These are phyloP conservation scores for Cacajao melanocephalus DNA, from an alignment of 2,797 vertebrate species.

Conservation along the genomic window DNA sequence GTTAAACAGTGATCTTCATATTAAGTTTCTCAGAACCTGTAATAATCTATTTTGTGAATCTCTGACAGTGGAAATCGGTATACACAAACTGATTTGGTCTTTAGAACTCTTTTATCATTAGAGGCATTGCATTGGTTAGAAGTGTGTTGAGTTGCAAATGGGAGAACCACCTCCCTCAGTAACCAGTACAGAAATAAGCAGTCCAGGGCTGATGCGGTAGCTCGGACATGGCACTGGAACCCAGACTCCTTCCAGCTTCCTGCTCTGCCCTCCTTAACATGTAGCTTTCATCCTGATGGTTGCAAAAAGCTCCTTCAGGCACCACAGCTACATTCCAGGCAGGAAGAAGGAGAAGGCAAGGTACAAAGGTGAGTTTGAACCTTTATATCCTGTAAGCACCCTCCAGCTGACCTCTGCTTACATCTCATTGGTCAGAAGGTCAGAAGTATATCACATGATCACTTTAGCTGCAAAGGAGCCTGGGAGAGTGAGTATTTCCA, in stretches of 20 bases:
- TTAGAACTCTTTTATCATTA: background rate
- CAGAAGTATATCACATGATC: background rate
- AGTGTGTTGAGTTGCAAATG: background rate
- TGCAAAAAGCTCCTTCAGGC: background rate
- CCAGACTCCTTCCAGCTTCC: background rate
- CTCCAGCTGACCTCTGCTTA: background rate
- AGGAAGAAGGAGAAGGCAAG: background rate
- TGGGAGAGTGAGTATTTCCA: background rate
- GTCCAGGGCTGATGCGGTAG: background rate
- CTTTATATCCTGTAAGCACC: background rate
- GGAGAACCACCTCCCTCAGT: background rate
- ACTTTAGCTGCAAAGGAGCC: background rate
- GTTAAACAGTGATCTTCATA: background rate
- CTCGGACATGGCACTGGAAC: background rate
- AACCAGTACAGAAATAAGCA: background rate
- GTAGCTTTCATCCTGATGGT: fast-evolving
- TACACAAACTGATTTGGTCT: background rate
- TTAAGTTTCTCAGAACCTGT: background rate
- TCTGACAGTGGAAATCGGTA: background rate
- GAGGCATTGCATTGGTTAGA: background rate
- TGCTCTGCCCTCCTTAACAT: background rate
- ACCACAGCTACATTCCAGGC: background rate
- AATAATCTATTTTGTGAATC: background rate
- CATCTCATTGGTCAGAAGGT: background rate
- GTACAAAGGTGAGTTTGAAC: background rate